Evolutionary conservation across 2,888 invertebrate species (phyloP).

Genomic region (Urechis unicinctus): DNA sequence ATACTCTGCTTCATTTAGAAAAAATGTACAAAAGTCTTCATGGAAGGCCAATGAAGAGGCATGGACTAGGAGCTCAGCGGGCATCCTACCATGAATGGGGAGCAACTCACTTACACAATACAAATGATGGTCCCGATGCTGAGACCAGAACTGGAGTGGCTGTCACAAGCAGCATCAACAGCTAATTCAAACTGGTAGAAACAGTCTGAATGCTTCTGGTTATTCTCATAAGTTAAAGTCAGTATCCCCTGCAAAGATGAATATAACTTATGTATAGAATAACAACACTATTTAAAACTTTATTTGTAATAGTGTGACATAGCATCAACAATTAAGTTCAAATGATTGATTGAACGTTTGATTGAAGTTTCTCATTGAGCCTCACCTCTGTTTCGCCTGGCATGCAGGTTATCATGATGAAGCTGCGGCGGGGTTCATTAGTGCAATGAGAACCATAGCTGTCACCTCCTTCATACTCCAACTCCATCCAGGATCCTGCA

Average conservation of each 20-base stretch:
- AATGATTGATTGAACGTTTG: too few species aligned
- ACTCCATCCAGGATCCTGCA: too few species aligned
- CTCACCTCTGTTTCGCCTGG: conserved; percentile 10
- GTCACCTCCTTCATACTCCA: neutral
- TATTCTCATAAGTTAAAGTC: conserved; percentile 37
- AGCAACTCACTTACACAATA: conserved; percentile 48
- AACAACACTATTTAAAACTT: too few species aligned
- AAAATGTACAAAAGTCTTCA: too few species aligned
- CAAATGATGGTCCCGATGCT: conserved; percentile 45
- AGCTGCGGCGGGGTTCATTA: conserved; percentile 15
- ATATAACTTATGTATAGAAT: neutral
- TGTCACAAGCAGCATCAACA: conserved; percentile 14
- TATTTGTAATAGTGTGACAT: too few species aligned
- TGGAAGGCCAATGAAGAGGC: too few species aligned
- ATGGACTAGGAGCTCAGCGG: too few species aligned
- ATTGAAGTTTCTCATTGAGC: too few species aligned
- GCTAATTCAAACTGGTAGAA: conserved; percentile 47
- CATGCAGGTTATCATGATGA: conserved; percentile 33
- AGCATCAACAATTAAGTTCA: too few species aligned
- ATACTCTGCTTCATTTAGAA: too few species aligned
- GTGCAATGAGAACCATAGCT: neutral
- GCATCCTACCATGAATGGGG: too few species aligned
- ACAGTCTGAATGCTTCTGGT: conserved; percentile 28
- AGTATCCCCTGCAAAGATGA: conserved; percentile 22
- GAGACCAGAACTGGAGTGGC: conserved; percentile 20